Evolutionary conservation across 2,888 invertebrate genomes (phyloP), one percentile per base, ranked within the genome.

Genomic region (Hyposoter didymator): DNA sequence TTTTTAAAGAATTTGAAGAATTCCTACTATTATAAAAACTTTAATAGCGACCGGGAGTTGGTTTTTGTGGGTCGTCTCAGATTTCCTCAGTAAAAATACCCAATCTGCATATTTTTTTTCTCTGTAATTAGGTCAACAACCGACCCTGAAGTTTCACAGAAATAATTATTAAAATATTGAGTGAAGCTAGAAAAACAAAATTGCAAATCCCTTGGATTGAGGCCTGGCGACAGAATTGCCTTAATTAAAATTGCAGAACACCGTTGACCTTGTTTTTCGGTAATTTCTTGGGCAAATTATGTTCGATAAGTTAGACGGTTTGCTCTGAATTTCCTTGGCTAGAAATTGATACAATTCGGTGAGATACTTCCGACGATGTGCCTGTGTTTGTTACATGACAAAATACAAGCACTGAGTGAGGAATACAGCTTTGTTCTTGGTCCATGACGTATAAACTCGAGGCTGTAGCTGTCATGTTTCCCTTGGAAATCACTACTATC

Each of bases 361-460:
- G 22, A 28, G 45, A 69, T 47, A 14, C 28, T 6, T 35, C 22
- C 49, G 32, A 17, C n/a, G 10, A 35, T 35, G 72, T 19, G n/a
- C 35, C n/a, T 52, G 35, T 52, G 19, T 49, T 10, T 6, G n/a
- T 72, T 70, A 32, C 47, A 49, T 70, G 32, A 35, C 70, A n/a
- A 49, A 49, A 70, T n/a, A 32, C 52, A 66, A 73, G 45, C 66
- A 47, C 55, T 64, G 79, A 28, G 64, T 17, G 39, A 22, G 64
- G 67, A 45, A 49, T 12, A 32, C 39, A 62, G 69, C 83, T 78
- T 79, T 83, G 83, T 83, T 69, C 78, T 62, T 72, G 78, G 69
- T 79, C 64, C 83, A 74, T 83, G 83, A 83, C 74, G 83, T 78
- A 78, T 83, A 78, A 83, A 74, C 72, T 62, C 59, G 69, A 47